A percentile compares a stretch with the other conserved stretches of the same genome.
These are phyloP conservation scores for Thermophis baileyi DNA, from an alignment of 2,113 vertebrate species.

Conservation along the genomic window DNA sequence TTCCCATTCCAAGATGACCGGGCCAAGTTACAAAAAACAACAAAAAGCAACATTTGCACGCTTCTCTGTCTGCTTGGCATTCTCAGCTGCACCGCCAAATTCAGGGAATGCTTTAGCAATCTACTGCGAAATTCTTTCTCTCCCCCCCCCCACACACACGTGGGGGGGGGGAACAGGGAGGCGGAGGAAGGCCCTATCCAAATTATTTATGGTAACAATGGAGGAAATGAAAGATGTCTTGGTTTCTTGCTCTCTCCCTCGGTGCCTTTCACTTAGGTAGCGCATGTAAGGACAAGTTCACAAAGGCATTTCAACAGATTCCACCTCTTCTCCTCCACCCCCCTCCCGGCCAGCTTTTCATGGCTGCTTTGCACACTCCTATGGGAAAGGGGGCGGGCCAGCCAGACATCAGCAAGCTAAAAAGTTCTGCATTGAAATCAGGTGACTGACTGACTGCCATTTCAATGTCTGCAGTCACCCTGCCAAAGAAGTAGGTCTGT, in stretches of 20 bases:
- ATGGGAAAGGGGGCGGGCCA: slow-evolving; percentile 50
- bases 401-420: slow-evolving; percentile 43
- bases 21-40: neutral
- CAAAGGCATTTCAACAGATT: slow-evolving; percentile 57
- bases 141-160: neutral
- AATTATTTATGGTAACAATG: neutral
- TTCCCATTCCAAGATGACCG: neutral
- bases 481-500: neutral
- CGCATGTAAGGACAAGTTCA: slow-evolving; percentile 64
- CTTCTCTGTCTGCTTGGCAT: neutral
- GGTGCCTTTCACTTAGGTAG: slow-evolving; percentile 51
- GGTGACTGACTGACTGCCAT: slow-evolving; percentile 58
- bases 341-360: slow-evolving; percentile 19
- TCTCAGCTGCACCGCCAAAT: neutral
- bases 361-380: slow-evolving; percentile 55
- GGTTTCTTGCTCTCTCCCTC: neutral
- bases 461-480: slow-evolving; percentile 46
- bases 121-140: neutral
- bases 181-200: neutral
- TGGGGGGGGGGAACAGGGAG: neutral
- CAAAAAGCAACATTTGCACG: neutral
- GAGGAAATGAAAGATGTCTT: neutral
- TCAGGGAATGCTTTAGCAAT: neutral
- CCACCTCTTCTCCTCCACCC: neutral
- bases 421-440: slow-evolving; percentile 63